Base-by-base conservation (phyloP, 2,888 invertebrate genomes). In the Leucania comma region DNA sequence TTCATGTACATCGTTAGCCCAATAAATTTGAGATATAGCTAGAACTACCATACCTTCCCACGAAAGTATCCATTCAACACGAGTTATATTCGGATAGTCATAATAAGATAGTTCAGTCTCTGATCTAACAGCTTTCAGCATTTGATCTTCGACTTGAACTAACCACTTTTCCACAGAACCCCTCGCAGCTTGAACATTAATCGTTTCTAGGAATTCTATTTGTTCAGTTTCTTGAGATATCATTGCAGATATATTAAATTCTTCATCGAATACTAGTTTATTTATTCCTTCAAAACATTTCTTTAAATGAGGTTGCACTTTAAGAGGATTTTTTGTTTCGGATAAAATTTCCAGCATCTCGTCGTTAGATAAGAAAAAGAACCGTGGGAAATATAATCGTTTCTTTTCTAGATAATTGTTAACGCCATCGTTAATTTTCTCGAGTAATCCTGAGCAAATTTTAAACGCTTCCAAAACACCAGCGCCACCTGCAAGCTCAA, bases 111-210 rank as follows among this genome's bases (percentile, higher is more conserved):
- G 92, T 75, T 96, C 93, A 17, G 97, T 97, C 90, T 98, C 97
- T 84, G 97, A 97, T 86, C 97, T 96, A 1, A 98, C 96, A 0
- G 98, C 97, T 81, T 95, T 94, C 0, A 98, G 88, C 98, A 98
- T 98, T 90, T 98, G 97, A 74, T 97, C 97, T 93, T 98, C 98
- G 14, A 98, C 98, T 97, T 97, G 96, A 50, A 98, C 95, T 63
- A 98, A 95, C 98, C 98, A 98, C 91, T 97, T 98, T 93, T 98
- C 98, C 4, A 98, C 98, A 69, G 98, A 98, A 0, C 98, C 98
- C 86, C 97, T 96, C 9, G 97, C 98, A 64, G 97, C 98, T 63
- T 96, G 95, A 3, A 98, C 98, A 67, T 97, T 97, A 35, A 98
- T 97, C 1, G 89, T 90, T 70, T 96, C 96, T 38, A 96, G 92